Evolutionary conservation across 2,797 vertebrate species (phyloP).

Genomic region (Alectoris magna): DNA sequence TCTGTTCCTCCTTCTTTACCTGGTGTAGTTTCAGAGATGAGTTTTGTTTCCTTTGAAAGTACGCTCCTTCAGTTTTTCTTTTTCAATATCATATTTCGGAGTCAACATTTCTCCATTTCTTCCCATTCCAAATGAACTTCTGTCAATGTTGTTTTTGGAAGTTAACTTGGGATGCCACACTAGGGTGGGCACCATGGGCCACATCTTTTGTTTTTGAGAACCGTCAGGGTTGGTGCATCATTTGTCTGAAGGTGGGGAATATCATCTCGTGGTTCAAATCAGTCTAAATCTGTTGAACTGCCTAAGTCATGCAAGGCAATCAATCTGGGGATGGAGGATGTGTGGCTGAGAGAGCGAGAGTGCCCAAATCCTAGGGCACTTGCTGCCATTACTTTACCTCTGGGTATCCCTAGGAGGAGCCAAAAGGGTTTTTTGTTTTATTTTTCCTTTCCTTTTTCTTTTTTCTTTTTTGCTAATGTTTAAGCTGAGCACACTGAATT

Average conservation of each 20-base stretch:
- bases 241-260: not conserved
- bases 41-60: not conserved
- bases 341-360: fast-evolving
- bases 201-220: not conserved
- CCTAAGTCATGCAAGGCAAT: not conserved
- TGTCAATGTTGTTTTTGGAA: not conserved
- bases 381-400: not conserved
- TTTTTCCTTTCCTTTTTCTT: not conserved
- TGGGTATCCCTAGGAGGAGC: not conserved
- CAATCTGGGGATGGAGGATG: not conserved
- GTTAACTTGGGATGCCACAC: not conserved
- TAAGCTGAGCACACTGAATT: slow-evolving; percentile 1
- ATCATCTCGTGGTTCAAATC: not conserved
- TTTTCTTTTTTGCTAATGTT: not conserved
- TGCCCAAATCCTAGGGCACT: not conserved
- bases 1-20: not conserved
- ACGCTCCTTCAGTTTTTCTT: not conserved
- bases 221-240: not conserved
- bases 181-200: not conserved
- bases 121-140: not conserved
- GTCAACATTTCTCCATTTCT: not conserved
- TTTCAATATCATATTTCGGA: not conserved
- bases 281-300: not conserved
- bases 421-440: not conserved
- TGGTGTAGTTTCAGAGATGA: not conserved